These are phyloP conservation scores for Julus scandinavius DNA, from an alignment of 2,888 invertebrate species.

Conservation along the genomic window DNA sequence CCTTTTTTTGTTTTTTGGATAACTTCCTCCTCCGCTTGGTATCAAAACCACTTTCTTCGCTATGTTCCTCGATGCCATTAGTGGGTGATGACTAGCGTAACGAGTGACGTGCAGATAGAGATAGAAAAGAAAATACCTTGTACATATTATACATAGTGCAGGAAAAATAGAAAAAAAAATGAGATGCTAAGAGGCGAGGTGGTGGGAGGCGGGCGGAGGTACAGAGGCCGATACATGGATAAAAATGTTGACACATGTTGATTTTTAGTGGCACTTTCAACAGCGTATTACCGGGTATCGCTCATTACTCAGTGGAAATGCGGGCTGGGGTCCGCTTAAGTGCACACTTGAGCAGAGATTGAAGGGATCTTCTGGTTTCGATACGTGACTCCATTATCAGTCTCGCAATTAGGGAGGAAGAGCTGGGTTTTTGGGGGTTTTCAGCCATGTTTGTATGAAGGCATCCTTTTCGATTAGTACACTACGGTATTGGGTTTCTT, in stretches of 20 bases:
- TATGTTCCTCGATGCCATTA: too few species aligned
- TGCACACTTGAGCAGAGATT: conserved; percentile 9
- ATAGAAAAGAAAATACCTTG: background rate
- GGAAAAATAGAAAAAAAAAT: too few species aligned
- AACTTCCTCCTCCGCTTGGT: background rate
- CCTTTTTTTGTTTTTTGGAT: background rate
- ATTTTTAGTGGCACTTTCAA: background rate
- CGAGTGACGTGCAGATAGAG: conserved; percentile 1
- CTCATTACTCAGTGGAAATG: background rate
- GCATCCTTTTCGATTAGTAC: too few species aligned
- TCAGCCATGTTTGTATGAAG: too few species aligned
- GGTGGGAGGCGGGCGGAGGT: background rate
- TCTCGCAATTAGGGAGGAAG: conserved; percentile 7
- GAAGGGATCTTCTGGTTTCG: background rate
- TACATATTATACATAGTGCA: too few species aligned
- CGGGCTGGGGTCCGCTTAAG: background rate
- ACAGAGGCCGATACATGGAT: background rate
- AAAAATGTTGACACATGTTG: background rate
- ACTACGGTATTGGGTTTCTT: too few species aligned
- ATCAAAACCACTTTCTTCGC: background rate
- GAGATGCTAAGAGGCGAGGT: background rate
- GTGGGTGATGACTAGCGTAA: conserved; percentile 10
- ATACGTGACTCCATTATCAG: conserved; percentile 18
- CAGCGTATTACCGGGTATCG: background rate
- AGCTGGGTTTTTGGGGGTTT: too few species aligned